A percentile compares a stretch with the other conserved stretches of the same genome.
Conservation (phyloP, 2,797 vertebrate genomes). For the Potorous gilbertii region DNA sequence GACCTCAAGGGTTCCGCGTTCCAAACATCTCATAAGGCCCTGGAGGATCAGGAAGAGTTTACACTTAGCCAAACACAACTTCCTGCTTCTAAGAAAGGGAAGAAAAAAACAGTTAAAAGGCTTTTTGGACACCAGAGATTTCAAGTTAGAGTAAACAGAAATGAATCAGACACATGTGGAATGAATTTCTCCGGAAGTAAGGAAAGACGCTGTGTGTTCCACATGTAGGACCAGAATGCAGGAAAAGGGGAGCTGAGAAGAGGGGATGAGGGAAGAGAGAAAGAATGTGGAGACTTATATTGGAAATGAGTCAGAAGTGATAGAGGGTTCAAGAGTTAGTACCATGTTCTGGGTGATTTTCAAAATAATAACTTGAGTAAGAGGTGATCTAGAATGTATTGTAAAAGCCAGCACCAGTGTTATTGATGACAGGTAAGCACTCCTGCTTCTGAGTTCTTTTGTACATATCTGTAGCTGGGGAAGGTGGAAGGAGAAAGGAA, state of each 20-base stretch:
- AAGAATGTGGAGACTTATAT: background rate
- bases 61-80: conserved; percentile 73
- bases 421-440: background rate
- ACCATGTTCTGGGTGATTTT: background rate
- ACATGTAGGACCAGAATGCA: conserved; percentile 58
- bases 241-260: background rate
- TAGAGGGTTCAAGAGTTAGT: background rate
- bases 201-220: conserved; percentile 63
- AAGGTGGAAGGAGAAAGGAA: background rate
- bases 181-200: conserved; percentile 74
- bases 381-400: background rate
- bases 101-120: conserved; percentile 66
- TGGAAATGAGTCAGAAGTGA: conserved; percentile 43
- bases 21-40: conserved; percentile 64
- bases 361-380: background rate
- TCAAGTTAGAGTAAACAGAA: conserved; percentile 67
- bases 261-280: conserved; percentile 25
- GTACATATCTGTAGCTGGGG: background rate
- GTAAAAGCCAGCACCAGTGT: background rate
- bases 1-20: conserved; percentile 57
- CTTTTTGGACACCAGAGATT: conserved; percentile 67
- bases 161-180: conserved; percentile 79
- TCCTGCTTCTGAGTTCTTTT: background rate
- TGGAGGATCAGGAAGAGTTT: conserved; percentile 38
- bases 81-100: conserved; percentile 79